phyloP scores from a whole-genome alignment of 2,113 vertebrate genomes.

The Falcunculus frontatus region DNA sequence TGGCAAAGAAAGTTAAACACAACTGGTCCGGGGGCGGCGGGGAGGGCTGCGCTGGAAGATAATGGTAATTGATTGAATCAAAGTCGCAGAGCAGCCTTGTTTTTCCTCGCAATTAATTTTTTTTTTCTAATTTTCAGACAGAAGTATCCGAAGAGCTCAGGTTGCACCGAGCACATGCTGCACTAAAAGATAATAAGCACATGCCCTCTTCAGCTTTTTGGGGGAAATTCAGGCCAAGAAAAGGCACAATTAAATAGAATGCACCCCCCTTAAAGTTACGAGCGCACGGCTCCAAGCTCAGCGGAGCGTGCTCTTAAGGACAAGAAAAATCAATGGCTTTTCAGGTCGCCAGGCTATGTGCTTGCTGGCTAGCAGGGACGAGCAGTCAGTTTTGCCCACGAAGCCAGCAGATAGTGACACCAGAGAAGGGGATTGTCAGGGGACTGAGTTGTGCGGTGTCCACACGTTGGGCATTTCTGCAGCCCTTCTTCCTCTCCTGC shows the following conservation, averaged over 20 bases:
- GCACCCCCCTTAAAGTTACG: constrained; percentile 57
- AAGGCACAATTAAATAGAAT: constrained; percentile 46
- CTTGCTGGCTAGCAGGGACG: background rate
- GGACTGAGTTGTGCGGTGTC: rapidly evolving
- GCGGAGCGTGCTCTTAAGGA: constrained; percentile 26
- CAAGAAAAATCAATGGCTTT: constrained; percentile 32
- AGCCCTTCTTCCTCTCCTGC: background rate
- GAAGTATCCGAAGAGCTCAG: constrained; percentile 71
- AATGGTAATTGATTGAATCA: constrained; percentile 85
- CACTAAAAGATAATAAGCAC: constrained; percentile 73
- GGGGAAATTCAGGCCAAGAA: constrained; percentile 63
- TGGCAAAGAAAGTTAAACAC: constrained; percentile 79
- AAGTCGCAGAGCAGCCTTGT: constrained; percentile 73
- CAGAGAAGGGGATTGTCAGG: background rate
- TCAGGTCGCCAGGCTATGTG: background rate
- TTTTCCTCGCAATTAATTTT: constrained; percentile 75
- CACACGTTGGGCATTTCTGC: background rate
- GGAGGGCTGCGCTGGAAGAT: constrained; percentile 76
- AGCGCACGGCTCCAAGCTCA: background rate
- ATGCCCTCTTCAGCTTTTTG: constrained; percentile 70
- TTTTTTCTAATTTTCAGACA: constrained; percentile 64
- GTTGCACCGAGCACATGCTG: constrained; percentile 70
- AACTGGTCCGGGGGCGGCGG: constrained; percentile 68
- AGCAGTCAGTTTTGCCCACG: background rate
- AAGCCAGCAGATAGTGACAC: background rate